Conservation (phyloP, 2,113 vertebrate species). For the Tragelaphus scriptus region DNA sequence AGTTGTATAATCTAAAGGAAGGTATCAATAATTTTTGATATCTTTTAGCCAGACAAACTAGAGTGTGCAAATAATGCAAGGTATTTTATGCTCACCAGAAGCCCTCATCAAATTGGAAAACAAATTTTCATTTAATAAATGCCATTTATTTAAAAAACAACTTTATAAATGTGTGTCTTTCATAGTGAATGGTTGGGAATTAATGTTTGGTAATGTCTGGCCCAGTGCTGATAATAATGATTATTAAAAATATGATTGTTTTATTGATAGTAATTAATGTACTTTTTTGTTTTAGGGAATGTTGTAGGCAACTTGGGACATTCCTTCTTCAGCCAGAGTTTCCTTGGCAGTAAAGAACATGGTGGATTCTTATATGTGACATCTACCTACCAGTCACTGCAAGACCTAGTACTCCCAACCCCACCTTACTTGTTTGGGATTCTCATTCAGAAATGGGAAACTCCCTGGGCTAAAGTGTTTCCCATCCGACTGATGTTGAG, state of each 20-base stretch:
- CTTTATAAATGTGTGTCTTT: conserved; percentile 8
- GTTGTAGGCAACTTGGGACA: conserved; percentile 95
- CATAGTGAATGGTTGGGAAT: conserved; percentile 13
- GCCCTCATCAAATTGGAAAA: background rate
- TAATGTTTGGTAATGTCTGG: background rate
- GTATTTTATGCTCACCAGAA: background rate
- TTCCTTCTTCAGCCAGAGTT: conserved; percentile 98
- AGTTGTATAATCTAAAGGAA: background rate
- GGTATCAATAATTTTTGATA: background rate
- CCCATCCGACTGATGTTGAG: conserved; percentile 97
- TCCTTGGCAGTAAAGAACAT: conserved; percentile 96
- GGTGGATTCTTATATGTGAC: conserved; percentile 96
- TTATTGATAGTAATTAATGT: conserved; percentile 42
- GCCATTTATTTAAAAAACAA: background rate
- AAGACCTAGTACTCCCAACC: conserved; percentile 95
- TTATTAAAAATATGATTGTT: conserved; percentile 15
- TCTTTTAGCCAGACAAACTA: background rate
- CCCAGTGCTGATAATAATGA: background rate
- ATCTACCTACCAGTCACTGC: conserved; percentile 95
- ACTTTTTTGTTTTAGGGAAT: conserved; percentile 83
- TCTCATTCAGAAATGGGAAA: conserved; percentile 99
- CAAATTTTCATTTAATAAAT: conserved; percentile 12
- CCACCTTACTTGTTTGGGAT: conserved; percentile 96
- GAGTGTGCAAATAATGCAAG: background rate
- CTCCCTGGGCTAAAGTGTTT: conserved; percentile 99